Evolutionary conservation across 2,797 vertebrate genomes (phyloP), one percentile per base, ranked within the genome.

Genomic region (Morelia viridis): DNA sequence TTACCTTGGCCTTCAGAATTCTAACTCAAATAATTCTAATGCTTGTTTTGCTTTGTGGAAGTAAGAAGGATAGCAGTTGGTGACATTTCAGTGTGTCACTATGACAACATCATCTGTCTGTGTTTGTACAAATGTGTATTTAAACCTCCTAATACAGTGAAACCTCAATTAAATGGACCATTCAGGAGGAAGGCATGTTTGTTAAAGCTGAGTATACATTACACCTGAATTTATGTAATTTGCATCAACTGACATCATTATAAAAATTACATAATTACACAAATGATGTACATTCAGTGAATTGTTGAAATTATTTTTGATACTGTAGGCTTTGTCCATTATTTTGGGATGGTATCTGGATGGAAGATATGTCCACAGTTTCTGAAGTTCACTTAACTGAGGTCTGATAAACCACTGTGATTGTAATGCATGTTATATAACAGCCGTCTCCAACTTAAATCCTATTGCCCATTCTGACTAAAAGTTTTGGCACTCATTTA

Each of bases 71-170:
- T 93, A 91, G 10, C 50, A 13, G 10, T 46, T 90, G 93, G 86
- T 94, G 94, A 93, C 91, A 61, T 41, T 95, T 95, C 86, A 93
- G 64, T 95, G 95, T 41, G 95, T 95, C 96, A 80, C 91, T 92
- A 95, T 96, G 91, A 94, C 92, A 96, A 94, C 95, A 90, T 90
- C 92, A 80, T 90, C 50, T 53, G 50, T 53, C 50, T 76, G 35
- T 22, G 19, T 80, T 80, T 10, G 35, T 35, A 80, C 71, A 80
- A 80, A 22, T 24, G 19, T 46, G 19, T 80, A 80, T 19, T 24
- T 46, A 80, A 80, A 80, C 71, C 35, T 31, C n/a, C n/a, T 76
- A 46, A 80, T 80, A 80, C 35, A 80, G 7, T 53, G 50, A 53
- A 53, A 53, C 50, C 50, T 53, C 50, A 53, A 17, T 22, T 80